Evolutionary conservation across 2,888 invertebrate genomes (phyloP), one percentile per base, ranked within the genome.

Genomic region (Tachina grossa): DNA sequence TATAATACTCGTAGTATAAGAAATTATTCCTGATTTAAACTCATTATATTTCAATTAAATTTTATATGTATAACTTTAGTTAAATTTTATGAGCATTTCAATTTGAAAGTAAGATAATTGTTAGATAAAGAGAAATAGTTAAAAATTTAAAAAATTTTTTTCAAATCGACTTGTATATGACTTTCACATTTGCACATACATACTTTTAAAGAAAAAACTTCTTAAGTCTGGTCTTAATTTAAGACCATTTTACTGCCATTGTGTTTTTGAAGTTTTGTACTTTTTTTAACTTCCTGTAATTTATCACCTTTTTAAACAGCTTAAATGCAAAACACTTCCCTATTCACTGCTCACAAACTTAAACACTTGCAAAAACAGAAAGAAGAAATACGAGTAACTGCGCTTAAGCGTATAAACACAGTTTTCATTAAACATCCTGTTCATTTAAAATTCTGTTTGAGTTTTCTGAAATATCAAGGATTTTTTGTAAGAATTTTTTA

Each of bases 391-490:
- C 31, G 31, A 31, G 6, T 53, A 19, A 19, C 47, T 74, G 51
- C 66, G 16, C 1, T 53, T 59, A 22, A 51, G 22, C 53, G 31
- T 6, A 65, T 9, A 57, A 66, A 51, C 66, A 68, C 51, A 22
- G 14, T 14, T 41, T n/a, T 51, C 43, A 43, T 43, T 22, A 51
- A 63, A 75, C 63, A 51, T 43, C 43, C 53, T 45, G 45, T 9
- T 13, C 9, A 53, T 75, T 31, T 65, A n/a, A n/a, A 63, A 53
- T 9, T 53, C 63, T 9, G 63, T 53, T 63, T 69, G 14, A 75
- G 69, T 69, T 39, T 22, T 31, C 53, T 74, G 66, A 47, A 75
- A 82, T 51, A 66, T 61, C n/a, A 53, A 43, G 59, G 22, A 45
- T 61, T 59, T 74, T 61, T 53, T 55, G 14, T 13, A 71, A 19